Evolutionary conservation across 2,797 vertebrate species (phyloP).

Genomic region (Clarias pachynema): DNA sequence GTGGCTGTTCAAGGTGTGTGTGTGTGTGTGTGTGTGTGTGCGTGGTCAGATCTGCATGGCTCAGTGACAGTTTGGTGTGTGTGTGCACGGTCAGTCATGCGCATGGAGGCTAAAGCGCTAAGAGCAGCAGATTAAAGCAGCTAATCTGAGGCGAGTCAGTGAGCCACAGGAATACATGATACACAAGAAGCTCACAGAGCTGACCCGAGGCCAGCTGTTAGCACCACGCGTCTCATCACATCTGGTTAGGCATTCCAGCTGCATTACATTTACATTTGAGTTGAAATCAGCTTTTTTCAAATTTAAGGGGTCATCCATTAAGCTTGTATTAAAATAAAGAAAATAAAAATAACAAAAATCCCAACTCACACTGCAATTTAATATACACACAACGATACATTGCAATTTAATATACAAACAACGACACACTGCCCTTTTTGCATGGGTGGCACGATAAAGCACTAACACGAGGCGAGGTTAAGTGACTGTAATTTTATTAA

Average conservation of each 20-base stretch:
- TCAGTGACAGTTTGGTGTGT: not conserved
- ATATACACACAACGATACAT: not conserved
- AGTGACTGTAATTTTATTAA: too few relatives aligned
- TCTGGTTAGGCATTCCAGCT: not conserved
- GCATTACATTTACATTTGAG: not conserved
- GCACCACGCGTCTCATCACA: not conserved
- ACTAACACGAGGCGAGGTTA: too few relatives aligned
- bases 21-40: not conserved
- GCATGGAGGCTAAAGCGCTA: not conserved
- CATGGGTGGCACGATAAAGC: too few relatives aligned
- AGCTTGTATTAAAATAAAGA: not conserved
- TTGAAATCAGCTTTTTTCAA: not conserved
- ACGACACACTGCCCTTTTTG: not conserved
- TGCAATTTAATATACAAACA: not conserved
- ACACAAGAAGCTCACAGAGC: not conserved
- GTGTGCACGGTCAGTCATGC: not conserved
- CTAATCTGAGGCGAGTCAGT: conserved; percentile 16
- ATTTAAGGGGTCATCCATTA: not conserved
- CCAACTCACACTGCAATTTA: not conserved
- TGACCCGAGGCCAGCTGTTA: not conserved
- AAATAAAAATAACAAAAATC: not conserved
- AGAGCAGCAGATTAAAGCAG: conserved; percentile 18
- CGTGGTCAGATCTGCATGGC: not conserved
- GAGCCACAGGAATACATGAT: conserved; percentile 13
- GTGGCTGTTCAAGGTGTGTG: not conserved